Conservation (phyloP, 2,888 invertebrate species). For the Hartigia nigra region DNA sequence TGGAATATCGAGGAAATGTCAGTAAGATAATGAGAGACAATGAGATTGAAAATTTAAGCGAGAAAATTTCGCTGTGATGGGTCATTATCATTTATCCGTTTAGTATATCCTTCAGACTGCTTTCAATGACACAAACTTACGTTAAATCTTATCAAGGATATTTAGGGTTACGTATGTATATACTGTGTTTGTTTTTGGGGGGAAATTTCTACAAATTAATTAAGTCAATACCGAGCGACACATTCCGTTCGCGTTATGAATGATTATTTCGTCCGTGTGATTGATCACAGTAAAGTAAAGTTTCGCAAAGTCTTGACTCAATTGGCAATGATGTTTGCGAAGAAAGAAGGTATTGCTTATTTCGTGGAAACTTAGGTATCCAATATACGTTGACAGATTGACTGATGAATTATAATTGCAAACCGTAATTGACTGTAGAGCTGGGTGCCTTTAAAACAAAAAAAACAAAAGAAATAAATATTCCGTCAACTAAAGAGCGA, state of each 20-base stretch:
- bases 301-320: not conserved
- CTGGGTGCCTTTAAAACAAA: not conserved
- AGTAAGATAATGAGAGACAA: not conserved
- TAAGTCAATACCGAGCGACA: not conserved
- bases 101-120: not conserved
- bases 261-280: not conserved
- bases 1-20: not conserved
- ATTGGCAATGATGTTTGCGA: not conserved
- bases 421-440: not conserved
- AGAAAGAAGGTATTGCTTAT: not conserved
- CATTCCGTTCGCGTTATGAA: constrained; percentile 1
- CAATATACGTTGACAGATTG: not conserved
- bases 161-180: not conserved
- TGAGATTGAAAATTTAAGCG: not conserved
- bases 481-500: not conserved
- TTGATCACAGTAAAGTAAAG: not conserved
- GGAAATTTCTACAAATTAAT: not conserved
- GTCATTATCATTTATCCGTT: not conserved
- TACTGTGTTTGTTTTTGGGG: not conserved
- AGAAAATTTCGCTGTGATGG: not conserved
- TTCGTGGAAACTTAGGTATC: not conserved
- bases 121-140: not conserved
- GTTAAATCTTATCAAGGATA: not conserved
- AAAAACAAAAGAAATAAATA: not conserved
- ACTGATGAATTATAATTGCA: not conserved